Evolutionary conservation across 2,113 vertebrate species (phyloP).

Genomic region (Larimichthys polyactis): DNA sequence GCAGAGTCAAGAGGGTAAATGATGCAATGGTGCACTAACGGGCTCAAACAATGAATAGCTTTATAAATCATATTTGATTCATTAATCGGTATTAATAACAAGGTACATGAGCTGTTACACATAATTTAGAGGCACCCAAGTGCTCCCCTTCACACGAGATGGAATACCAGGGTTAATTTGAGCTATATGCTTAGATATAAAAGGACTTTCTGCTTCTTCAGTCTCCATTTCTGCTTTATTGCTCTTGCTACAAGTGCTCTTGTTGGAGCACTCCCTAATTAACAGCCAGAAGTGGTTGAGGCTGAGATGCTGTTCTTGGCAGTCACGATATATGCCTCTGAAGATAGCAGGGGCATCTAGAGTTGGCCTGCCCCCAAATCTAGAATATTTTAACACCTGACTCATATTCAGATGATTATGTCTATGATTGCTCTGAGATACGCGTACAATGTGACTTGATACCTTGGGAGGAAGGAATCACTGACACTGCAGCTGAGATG

Average conservation of each 20-base stretch:
- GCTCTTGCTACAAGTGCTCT: conserved; percentile 68
- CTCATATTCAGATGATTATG: conserved; percentile 53
- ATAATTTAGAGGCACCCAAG: conserved; percentile 29
- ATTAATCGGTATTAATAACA: conserved; percentile 19
- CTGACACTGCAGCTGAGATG: conserved; percentile 32
- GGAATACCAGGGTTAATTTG: conserved; percentile 48
- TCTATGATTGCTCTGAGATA: conserved; percentile 43
- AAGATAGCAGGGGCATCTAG: conserved; percentile 50
- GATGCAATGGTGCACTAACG: neutral
- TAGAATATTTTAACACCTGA: conserved; percentile 64
- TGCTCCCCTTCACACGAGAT: conserved; percentile 16
- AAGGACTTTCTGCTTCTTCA: conserved; percentile 60
- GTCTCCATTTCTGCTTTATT: conserved; percentile 58
- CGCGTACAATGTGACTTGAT: conserved; percentile 48
- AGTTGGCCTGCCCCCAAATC: conserved; percentile 62
- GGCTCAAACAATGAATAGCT: neutral
- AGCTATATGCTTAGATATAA: conserved; percentile 60
- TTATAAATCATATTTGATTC: neutral
- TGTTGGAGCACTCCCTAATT: conserved; percentile 75
- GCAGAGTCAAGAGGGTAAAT: neutral
- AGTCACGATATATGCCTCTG: conserved; percentile 53
- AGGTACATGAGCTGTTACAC: neutral
- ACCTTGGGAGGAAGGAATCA: conserved; percentile 32
- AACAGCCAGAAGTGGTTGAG: conserved; percentile 69
- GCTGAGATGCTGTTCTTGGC: conserved; percentile 71